Evolutionary conservation across 2,797 vertebrate genomes (phyloP).

Genomic region (Synanceia verrucosa): DNA sequence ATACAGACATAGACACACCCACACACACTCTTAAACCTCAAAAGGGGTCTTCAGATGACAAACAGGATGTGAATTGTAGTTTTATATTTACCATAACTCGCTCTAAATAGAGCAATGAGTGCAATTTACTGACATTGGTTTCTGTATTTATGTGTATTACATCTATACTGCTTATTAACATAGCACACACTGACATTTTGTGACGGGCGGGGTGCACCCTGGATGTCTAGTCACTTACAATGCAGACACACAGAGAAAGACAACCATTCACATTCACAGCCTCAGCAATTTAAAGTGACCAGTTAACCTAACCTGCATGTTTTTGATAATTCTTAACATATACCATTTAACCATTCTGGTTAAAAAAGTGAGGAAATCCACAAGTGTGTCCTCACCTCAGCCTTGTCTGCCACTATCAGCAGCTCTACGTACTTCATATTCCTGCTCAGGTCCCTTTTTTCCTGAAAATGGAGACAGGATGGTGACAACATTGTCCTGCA

Average conservation of each 20-base stretch:
- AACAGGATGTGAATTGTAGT: conserved; percentile 25
- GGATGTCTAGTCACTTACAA: too few species aligned
- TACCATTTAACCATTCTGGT: background rate
- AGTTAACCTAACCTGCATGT: background rate
- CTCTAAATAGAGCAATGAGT: background rate
- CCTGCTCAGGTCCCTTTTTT: conserved; percentile 86
- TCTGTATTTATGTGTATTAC: background rate
- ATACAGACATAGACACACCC: conserved; percentile 16
- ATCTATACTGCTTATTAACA: background rate
- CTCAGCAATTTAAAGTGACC: background rate
- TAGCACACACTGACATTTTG: background rate
- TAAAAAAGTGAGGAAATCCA: background rate
- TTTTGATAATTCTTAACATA: background rate
- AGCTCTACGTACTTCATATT: conserved; percentile 94
- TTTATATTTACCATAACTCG: background rate
- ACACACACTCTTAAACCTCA: background rate
- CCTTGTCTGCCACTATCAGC: conserved; percentile 92
- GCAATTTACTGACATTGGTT: background rate
- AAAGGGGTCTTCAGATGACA: background rate
- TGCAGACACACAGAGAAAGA: background rate
- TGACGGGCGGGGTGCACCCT: background rate
- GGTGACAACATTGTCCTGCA: too few species aligned
- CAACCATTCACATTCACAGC: too few species aligned
- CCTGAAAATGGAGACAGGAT: conserved; percentile 72
- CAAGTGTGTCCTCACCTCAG: conserved; percentile 86